These are phyloP conservation scores for Notodonta ziczac DNA, from an alignment of 2,888 invertebrate genomes.

Conservation along the genomic window DNA sequence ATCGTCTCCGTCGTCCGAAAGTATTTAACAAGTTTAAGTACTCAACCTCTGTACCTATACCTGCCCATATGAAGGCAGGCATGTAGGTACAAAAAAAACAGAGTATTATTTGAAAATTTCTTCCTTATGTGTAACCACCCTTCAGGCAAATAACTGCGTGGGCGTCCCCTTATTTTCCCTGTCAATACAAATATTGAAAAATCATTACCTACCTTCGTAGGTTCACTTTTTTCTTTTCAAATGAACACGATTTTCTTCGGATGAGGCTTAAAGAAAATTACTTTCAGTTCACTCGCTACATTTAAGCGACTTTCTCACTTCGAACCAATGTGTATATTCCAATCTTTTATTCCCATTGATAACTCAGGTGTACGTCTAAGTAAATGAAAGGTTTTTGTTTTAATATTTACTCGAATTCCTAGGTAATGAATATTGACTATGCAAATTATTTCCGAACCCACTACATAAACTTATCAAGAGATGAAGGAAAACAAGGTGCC, in stretches of 20 bases:
- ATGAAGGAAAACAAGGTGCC: conserved; percentile 44
- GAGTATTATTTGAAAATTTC: conserved; percentile 25
- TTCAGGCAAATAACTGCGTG: conserved; percentile 38
- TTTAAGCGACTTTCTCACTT: conserved; percentile 48
- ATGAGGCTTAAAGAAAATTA: conserved; percentile 59
- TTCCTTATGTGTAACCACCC: conserved; percentile 30
- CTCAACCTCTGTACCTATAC: too few relatives aligned
- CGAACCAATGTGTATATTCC: conserved; percentile 37
- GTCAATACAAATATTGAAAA: conserved; percentile 69
- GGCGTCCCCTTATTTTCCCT: conserved; percentile 56
- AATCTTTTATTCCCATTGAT: conserved; percentile 30
- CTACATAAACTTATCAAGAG: conserved; percentile 3
- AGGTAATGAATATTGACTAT: not conserved
- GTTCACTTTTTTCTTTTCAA: conserved; percentile 60
- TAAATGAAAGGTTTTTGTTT: conserved; percentile 22
- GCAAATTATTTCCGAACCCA: too few relatives aligned
- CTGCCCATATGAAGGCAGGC: too few relatives aligned
- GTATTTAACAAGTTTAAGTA: too few relatives aligned
- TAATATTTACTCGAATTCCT: conserved; percentile 13
- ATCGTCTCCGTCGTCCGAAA: too few relatives aligned
- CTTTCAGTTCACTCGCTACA: conserved; percentile 55
- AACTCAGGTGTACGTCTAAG: conserved; percentile 23
- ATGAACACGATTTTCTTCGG: conserved; percentile 55
- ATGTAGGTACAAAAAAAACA: conserved; percentile 31
- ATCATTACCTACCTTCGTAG: conserved; percentile 64